Evolutionary conservation across 1,140 invertebrate genomes (phyloP), one percentile per base, ranked within the genome.

Genomic region (Parapsyche elsis): DNA sequence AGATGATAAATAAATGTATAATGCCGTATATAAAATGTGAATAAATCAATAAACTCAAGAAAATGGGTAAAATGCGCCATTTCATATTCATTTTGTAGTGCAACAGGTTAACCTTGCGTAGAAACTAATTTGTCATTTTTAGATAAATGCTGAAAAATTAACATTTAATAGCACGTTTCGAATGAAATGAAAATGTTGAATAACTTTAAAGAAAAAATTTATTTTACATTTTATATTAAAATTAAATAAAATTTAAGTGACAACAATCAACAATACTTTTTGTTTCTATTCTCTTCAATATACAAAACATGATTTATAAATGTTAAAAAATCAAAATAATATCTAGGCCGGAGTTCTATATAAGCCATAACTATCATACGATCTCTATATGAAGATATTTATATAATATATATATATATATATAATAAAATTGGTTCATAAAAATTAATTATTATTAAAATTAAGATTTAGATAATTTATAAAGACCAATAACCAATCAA

Each of bases 211-310:
- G 57, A 61, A 61, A 61, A 38, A 19, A 61, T 61, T 61, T 61
- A 61, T 61, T 61, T 61, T 19, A 61, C 57, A 61, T 61, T n/a
- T 19, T 61, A 19, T 19, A 61, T 38, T 38, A 53, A 61, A 61
- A 61, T 21, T 61, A 61, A 61, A 61, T 61, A 61, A 61, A 61
- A 61, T 61, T 61, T 61, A 16, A 61, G 57, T 61, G 57, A 61
- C 57, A 61, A 61, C 57, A 61, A 61, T 61, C 16, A 61, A 61
- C 57, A 21, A 61, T 61, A 19, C 16, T 61, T 61, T n/a, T 61
- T 61, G 57, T 61, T 19, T 19, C 21, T 61, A 38, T 38, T 38
- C 30, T 19, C 57, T 61, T 19, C 16, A n/a, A n/a, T 19, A 61
- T 61, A 61, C 4, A 61, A 38, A 61, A 61, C 16, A 19, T 61